phyloP scores from a whole-genome alignment of 2,797 vertebrate genomes.

The Muscicapa striata region DNA sequence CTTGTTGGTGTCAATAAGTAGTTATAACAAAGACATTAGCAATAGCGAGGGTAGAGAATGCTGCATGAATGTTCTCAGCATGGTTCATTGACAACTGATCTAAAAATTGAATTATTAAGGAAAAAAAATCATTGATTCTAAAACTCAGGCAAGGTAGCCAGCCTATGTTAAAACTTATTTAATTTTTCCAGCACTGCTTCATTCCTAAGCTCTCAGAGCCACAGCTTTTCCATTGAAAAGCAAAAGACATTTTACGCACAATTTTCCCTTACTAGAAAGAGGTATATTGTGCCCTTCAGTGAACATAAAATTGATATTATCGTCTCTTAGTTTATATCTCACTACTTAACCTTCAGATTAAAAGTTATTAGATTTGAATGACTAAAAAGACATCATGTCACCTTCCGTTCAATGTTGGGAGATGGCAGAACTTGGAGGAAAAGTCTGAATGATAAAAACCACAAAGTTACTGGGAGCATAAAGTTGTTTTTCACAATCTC shows the following conservation, averaged over 20 bases:
- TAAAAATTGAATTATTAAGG: conserved; percentile 70
- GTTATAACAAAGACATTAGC: conserved; percentile 44
- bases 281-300: conserved; percentile 82
- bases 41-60: not conserved
- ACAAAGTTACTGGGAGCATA: not conserved
- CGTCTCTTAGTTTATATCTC: conserved; percentile 83
- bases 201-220: conserved; percentile 63
- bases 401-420: conserved; percentile 66
- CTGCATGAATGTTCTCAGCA: conserved; percentile 51
- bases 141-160: conserved; percentile 63
- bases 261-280: conserved; percentile 80
- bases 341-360: conserved; percentile 86
- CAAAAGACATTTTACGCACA: conserved; percentile 82
- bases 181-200: conserved; percentile 57
- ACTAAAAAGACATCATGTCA: conserved; percentile 80
- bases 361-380: conserved; percentile 85
- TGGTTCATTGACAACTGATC: conserved; percentile 65
- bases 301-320: conserved; percentile 85
- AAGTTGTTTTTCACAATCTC: not conserved
- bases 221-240: conserved; percentile 72
- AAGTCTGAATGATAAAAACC: conserved; percentile 49
- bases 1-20: conserved; percentile 70
- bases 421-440: conserved; percentile 53
- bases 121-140: conserved; percentile 58
- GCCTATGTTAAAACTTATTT: conserved; percentile 68